A percentile compares a stretch with the other conserved stretches of the same genome.
Evolutionary conservation across 2,797 vertebrate genomes (phyloP).

Genomic region (Phoxinus dragarum): DNA sequence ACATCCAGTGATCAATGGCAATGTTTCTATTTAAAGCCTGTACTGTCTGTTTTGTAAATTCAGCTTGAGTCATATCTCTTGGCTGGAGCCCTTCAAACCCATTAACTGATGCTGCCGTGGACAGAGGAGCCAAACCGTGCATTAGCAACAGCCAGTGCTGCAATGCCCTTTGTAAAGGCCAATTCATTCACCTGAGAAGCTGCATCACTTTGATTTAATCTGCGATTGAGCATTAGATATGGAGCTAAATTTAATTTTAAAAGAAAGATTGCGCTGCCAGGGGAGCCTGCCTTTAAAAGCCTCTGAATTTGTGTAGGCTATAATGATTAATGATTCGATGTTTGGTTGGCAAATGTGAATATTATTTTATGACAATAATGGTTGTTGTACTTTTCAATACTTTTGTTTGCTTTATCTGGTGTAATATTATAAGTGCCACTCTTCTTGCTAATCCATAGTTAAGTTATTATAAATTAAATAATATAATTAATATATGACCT

Average conservation of each 20-base stretch:
- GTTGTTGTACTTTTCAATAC: neutral
- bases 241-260: constrained; percentile 11
- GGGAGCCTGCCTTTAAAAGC: neutral
- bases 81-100: constrained; percentile 43
- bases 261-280: neutral
- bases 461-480: neutral
- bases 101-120: constrained; percentile 50
- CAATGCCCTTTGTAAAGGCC: constrained; percentile 32
- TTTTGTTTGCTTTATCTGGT: neutral
- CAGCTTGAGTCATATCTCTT: constrained; percentile 41
- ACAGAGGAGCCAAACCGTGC: constrained; percentile 32
- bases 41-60: constrained; percentile 10
- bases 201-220: neutral
- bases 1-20: constrained; percentile 12
- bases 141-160: constrained; percentile 14
- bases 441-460: neutral
- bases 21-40: constrained; percentile 32
- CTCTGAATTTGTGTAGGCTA: neutral
- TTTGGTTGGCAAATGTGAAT: constrained; percentile 4
- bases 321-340: neutral
- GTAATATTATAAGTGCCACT: neutral
- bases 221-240: neutral
- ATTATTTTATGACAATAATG: neutral
- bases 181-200: constrained; percentile 28
- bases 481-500: neutral